A percentile compares a stretch with the other conserved stretches of the same genome.
These are phyloP conservation scores for Irena cyanogastra DNA, from an alignment of 2,113 vertebrate genomes.

Conservation along the genomic window DNA sequence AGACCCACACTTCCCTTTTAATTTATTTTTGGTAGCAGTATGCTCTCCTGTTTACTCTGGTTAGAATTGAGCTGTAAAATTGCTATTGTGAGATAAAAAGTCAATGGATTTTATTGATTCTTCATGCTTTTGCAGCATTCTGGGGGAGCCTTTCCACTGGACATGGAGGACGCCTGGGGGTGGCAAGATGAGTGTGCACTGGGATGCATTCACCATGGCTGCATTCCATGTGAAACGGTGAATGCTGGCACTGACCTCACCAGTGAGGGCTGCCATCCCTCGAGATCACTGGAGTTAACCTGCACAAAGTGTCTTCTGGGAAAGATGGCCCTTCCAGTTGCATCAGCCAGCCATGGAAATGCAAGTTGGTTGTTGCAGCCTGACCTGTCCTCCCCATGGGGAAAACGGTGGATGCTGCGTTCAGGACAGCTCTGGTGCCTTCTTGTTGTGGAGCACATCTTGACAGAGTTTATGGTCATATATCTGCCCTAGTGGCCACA, in stretches of 20 bases:
- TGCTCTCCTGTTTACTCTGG: background rate
- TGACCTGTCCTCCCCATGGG: background rate
- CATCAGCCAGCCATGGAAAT: background rate
- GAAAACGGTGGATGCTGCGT: background rate
- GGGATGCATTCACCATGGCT: accelerated
- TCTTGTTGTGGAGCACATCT: background rate
- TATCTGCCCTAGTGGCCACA: background rate
- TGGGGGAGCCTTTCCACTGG: background rate
- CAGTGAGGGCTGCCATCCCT: background rate
- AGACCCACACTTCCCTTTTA: background rate
- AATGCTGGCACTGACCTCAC: background rate
- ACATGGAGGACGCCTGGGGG: background rate
- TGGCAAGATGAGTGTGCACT: background rate
- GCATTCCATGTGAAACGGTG: accelerated
- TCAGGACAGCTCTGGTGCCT: background rate
- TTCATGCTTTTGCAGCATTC: background rate
- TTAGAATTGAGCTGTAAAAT: background rate
- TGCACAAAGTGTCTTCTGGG: background rate
- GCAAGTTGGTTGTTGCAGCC: background rate
- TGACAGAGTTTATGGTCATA: background rate
- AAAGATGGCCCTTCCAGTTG: background rate
- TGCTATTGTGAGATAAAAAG: background rate
- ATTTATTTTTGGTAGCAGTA: background rate
- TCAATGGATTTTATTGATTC: slow-evolving; percentile 5
- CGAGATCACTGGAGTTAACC: background rate